Evolutionary conservation across 1,140 invertebrate species (phyloP), one percentile per base, ranked within the genome.

Genomic region (Gryon sp.): DNA sequence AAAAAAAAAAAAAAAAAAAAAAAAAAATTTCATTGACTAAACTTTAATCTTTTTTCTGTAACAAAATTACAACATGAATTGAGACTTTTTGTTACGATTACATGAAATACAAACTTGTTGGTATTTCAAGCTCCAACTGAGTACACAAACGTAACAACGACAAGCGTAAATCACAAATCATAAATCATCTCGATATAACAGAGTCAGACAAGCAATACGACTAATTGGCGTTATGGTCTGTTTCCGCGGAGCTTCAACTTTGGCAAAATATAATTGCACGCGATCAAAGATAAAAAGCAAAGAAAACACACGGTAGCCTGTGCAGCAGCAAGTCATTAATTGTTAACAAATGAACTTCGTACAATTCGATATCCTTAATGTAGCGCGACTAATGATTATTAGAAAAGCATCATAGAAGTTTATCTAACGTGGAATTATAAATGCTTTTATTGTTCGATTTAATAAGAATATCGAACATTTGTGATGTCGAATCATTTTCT

Each of bases 201-300:
- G 52, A 73, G 48, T 19, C 69, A 50, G 69, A 73, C 69, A 73
- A 66, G 72, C 55, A 62, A 66, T 75, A 68, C 62, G 62, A 68
- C 72, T 75, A 66, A 74, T 74, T 74, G 52, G 60, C 53, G 70
- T 66, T 74, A 60, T 74, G 69, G 69, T 74, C 69, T 74, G 60
- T 74, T 74, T 73, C 57, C 59, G 52, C 43, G 26, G 34, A 50
- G 52, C 52, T 59, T 73, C 45, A 40, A 65, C 60, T 69, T 76
- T 62, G 62, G 72, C 40, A 40, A 32, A n/a, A n/a, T 46, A 63
- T 76, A 76, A 76, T 76, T 69, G 63, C 38, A 11, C 15, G 19
- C 30, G 50, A 24, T 19, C 53, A 3, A 32, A 11, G 59, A 76
- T 76, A 70, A 70, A 65, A 63, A 59, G 60, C 65, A 70, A 76